Evolutionary conservation across 2,797 vertebrate species (phyloP).

Genomic region (Orientallactaga sibirica): DNA sequence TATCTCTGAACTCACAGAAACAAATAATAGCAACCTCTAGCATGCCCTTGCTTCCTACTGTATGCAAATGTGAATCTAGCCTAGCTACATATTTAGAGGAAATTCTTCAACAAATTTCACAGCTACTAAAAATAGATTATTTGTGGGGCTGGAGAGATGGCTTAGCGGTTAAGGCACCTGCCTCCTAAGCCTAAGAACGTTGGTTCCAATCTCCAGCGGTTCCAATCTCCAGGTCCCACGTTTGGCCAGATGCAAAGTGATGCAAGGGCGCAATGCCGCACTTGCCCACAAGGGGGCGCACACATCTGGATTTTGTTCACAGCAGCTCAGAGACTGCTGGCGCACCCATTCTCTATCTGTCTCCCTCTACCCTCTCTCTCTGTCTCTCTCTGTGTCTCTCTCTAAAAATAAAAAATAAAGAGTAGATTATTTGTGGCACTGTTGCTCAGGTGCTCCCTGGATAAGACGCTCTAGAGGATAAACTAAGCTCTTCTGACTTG

Average conservation of each 20-base stretch:
- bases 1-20: background rate
- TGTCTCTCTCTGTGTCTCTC: no score
- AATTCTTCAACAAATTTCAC: constrained; percentile 33
- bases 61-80: background rate
- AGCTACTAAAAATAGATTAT: constrained; percentile 37
- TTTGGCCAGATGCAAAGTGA: no score
- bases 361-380: no score
- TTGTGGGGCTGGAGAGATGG: background rate
- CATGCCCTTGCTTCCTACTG: background rate
- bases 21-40: background rate
- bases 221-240: no score
- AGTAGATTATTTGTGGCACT: constrained; percentile 23
- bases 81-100: constrained; percentile 22
- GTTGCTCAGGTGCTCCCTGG: background rate
- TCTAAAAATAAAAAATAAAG: background rate
- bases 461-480: constrained; percentile 47
- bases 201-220: no score
- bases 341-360: no score
- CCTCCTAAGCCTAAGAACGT: no score
- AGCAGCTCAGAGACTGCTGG: no score
- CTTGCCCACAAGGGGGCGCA: no score
- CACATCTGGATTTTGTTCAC: no score
- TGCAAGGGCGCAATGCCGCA: no score
- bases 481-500: constrained; percentile 2
- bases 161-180: no score